Conservation (phyloP, 2,113 vertebrate genomes). For the Trichechus manatus region DNA sequence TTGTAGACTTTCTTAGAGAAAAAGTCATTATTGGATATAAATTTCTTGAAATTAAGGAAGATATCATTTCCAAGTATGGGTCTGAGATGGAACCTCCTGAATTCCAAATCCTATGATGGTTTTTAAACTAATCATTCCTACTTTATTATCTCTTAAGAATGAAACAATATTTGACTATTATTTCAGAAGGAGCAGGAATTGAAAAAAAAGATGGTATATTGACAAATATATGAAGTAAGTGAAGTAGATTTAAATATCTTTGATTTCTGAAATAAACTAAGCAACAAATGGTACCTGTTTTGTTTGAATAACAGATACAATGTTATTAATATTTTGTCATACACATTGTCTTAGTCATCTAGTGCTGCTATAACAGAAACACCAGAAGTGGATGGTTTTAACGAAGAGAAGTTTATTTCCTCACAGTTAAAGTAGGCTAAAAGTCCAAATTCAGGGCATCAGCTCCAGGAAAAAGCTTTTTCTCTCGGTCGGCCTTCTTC, state of each 20-base stretch:
- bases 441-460: no score
- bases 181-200: slow-evolving; percentile 20
- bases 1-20: background rate
- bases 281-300: background rate
- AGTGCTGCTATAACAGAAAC: no score
- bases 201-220: background rate
- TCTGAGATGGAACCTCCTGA: background rate
- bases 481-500: no score
- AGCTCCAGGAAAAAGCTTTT: no score
- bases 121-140: background rate
- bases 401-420: no score
- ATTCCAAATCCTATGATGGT: background rate
- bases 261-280: slow-evolving; percentile 26
- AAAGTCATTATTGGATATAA: background rate
- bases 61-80: background rate
- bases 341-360: background rate
- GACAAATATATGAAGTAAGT: background rate
- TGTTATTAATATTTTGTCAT: background rate
- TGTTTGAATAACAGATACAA: slow-evolving; percentile 29
- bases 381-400: no score
- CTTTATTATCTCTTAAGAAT: slow-evolving; percentile 5
- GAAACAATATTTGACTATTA: slow-evolving; percentile 22
- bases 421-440: no score
- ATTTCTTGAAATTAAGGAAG: background rate
- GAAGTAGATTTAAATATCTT: background rate